Evolutionary conservation across 2,888 invertebrate genomes (phyloP).

Genomic region (Troides oblongomaculatus): DNA sequence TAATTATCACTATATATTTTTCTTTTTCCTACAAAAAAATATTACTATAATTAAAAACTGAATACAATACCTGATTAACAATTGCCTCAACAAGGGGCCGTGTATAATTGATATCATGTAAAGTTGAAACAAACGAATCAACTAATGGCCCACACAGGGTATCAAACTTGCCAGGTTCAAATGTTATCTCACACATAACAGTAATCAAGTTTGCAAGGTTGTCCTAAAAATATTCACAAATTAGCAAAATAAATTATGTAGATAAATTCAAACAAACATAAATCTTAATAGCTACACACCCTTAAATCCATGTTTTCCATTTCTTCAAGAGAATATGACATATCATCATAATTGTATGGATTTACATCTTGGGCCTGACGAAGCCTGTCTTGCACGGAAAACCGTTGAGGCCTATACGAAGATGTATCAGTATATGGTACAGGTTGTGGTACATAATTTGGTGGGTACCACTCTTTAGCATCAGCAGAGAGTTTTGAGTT

Average conservation of each 20-base stretch:
- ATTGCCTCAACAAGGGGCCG: conserved; percentile 83
- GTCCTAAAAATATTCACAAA: conserved; percentile 51
- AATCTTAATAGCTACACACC: conserved; percentile 40
- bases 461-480: conserved; percentile 82
- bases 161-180: conserved; percentile 89
- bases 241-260: neutral
- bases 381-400: conserved; percentile 71
- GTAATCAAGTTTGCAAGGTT: conserved; percentile 82
- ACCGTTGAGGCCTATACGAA: conserved; percentile 60
- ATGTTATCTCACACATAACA: conserved; percentile 86
- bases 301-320: conserved; percentile 66
- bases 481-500: conserved; percentile 78
- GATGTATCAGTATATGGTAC: conserved; percentile 57
- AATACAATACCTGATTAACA: conserved; percentile 80
- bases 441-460: conserved; percentile 68
- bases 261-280: conserved; percentile 6
- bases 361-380: conserved; percentile 71
- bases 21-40: too few relatives aligned
- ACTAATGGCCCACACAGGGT: conserved; percentile 84
- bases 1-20: too few relatives aligned
- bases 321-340: conserved; percentile 69
- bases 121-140: conserved; percentile 83
- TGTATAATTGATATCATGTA: conserved; percentile 82
- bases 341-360: conserved; percentile 66
- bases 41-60: neutral